phyloP scores from a whole-genome alignment of 2,797 vertebrate species.

The Todus mexicanus region DNA sequence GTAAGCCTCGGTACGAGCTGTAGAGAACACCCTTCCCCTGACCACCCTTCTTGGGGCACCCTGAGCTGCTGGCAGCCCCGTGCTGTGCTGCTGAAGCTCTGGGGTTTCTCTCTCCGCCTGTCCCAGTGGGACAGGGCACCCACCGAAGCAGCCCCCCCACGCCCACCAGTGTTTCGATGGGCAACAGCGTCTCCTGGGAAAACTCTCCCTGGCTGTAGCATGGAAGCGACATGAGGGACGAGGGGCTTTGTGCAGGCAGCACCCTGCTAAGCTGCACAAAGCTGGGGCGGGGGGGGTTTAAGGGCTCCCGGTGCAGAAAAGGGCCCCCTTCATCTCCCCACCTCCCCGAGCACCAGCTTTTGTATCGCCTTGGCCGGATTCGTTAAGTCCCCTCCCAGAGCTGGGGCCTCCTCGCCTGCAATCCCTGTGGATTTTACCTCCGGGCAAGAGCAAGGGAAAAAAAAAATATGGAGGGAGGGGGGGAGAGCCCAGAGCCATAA shows the following conservation, averaged over 20 bases:
- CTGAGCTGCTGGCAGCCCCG: rapidly evolving
- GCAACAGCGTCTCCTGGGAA: not conserved
- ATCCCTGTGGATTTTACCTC: constrained; percentile 65
- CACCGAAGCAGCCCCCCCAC: not conserved
- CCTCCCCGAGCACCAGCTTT: constrained; percentile 58
- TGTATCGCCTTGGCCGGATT: constrained; percentile 62
- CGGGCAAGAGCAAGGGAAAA: constrained; percentile 30
- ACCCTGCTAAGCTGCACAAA: constrained; percentile 67
- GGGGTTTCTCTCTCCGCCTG: not conserved
- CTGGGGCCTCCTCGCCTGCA: constrained; percentile 53
- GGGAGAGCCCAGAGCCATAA: constrained; percentile 15
- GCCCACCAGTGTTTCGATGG: not conserved
- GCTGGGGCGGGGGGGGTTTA: constrained; percentile 10
- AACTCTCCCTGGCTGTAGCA: constrained; percentile 14
- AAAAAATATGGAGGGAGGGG: not conserved
- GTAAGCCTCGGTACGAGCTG: not conserved
- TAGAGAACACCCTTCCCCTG: not conserved
- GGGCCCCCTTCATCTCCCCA: constrained; percentile 46
- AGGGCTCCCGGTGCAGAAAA: constrained; percentile 37
- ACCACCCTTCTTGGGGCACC: not conserved
- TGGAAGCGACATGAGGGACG: constrained; percentile 20
- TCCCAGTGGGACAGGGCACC: rapidly evolving
- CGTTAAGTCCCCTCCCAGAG: constrained; percentile 51
- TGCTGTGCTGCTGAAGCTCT: rapidly evolving
- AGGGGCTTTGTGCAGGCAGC: constrained; percentile 52